Evolutionary conservation across 23 tunicate species (phyloP), one percentile per base, ranked within the genome.

Genomic region (Aplidium turbinatum): DNA sequence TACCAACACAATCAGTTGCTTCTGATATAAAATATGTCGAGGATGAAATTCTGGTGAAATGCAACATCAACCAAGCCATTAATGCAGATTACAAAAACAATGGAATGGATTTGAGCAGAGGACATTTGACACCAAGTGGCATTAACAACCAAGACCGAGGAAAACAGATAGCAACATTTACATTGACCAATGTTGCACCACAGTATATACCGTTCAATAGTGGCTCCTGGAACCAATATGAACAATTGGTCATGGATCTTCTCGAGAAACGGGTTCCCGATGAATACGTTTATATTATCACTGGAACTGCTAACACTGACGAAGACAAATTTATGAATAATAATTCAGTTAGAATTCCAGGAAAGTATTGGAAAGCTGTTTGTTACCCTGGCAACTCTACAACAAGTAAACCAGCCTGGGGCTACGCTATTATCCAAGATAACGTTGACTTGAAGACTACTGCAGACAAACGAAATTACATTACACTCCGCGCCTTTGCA

Each of bases 131-230:
- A 21, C 99, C 99, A 39, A 94, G 82, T 73, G 77, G 79, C 9
- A 94, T 94, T 29, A 94, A 94, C 52, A 33, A 31, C 39, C 78
- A 83, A 83, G 72, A 87, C 55, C 35, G 21, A 18, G 86, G 77
- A 58, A 82, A 80, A 13, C 95, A 87, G 63, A 36, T 58, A 9
- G 78, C 56, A 7, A 94, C 99, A 9, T 94, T 94, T 55, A 94
- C 99, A 35, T 82, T 94, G 3, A 87, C 99, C 54, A 94, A 94
- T 78, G 99, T 85, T 32, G 99, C 99, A 27, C 99, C 99, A 31
- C 99, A 94, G 64, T 82, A 56, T 72, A 56, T 82, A 3, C 40
- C 61, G 3, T 94, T 94, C 57, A 94, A 94, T 65, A 69, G 72
- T 13, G 23, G 58, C 46, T 63, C 95, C 1, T 94, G 99, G 99